phyloP scores from a whole-genome alignment of 2,113 vertebrate genomes.

The Pseudorhombus dupliciocellatus region DNA sequence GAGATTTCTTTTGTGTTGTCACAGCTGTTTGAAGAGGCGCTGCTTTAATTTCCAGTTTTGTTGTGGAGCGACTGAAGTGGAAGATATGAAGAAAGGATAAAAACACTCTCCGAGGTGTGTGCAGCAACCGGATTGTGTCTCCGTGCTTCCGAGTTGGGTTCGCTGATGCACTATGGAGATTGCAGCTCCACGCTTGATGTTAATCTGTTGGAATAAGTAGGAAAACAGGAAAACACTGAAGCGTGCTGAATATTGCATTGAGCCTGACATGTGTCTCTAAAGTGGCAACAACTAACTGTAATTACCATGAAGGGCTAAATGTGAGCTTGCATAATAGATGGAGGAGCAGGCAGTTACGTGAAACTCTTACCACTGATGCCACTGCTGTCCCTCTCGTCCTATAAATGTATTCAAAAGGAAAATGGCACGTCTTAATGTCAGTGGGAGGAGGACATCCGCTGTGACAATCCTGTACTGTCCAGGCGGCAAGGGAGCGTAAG shows the following conservation, averaged over 20 bases:
- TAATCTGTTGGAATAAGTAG: constrained; percentile 72
- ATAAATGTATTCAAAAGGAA: background rate
- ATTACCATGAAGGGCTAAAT: constrained; percentile 46
- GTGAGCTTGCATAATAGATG: constrained; percentile 39
- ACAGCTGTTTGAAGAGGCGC: constrained; percentile 1
- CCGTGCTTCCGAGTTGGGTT: constrained; percentile 7
- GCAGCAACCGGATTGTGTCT: constrained; percentile 25
- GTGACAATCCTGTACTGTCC: background rate
- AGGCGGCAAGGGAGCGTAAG: background rate
- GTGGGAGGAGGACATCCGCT: constrained; percentile 1
- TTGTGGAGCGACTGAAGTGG: background rate
- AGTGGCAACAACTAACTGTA: constrained; percentile 42
- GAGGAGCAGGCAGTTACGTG: background rate
- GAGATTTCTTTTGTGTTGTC: constrained; percentile 11
- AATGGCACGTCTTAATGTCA: constrained; percentile 6
- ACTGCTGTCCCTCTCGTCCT: constrained; percentile 5
- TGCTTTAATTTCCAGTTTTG: constrained; percentile 6
- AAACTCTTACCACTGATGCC: constrained; percentile 26
- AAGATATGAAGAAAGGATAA: background rate
- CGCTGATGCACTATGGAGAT: constrained; percentile 45
- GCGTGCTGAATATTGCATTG: constrained; percentile 42
- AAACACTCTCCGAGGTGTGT: constrained; percentile 32
- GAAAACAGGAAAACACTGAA: constrained; percentile 46
- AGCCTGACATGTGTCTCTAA: constrained; percentile 53
- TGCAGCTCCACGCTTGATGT: constrained; percentile 62